A percentile compares a stretch with the other conserved stretches of the same genome.
These are phyloP conservation scores for Drosophila persimilis DNA, from an alignment of 1,140 invertebrate species.

Conservation along the genomic window DNA sequence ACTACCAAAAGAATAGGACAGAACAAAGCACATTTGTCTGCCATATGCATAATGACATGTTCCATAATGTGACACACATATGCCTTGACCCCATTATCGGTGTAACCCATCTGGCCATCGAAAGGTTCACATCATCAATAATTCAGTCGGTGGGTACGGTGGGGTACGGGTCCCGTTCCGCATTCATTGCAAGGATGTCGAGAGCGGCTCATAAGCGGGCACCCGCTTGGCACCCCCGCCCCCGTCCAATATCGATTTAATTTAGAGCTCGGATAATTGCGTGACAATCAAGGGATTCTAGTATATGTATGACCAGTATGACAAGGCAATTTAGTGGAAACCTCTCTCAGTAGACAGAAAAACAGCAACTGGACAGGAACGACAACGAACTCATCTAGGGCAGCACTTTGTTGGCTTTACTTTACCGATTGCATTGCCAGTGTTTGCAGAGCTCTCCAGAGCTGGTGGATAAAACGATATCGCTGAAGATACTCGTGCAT, in stretches of 20 bases:
- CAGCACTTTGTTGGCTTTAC: too few relatives aligned
- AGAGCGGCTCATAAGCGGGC: slow-evolving; percentile 19
- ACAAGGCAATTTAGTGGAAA: slow-evolving; percentile 33
- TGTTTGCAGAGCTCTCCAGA: slow-evolving; percentile 56
- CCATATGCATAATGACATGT: slow-evolving; percentile 35
- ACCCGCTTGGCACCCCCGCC: neutral
- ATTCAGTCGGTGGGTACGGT: slow-evolving; percentile 29
- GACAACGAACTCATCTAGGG: slow-evolving; percentile 10
- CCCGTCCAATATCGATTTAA: slow-evolving; percentile 60
- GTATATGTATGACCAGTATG: slow-evolving; percentile 45
- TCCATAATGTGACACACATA: slow-evolving; percentile 36
- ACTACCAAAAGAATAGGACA: neutral
- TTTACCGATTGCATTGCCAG: too few relatives aligned
- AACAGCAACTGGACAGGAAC: slow-evolving; percentile 34
- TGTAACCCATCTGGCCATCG: slow-evolving; percentile 30
- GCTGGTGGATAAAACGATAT: slow-evolving; percentile 34
- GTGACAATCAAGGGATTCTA: slow-evolving; percentile 68
- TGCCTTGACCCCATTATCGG: slow-evolving; percentile 48
- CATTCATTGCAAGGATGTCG: slow-evolving; percentile 17
- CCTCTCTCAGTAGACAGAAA: slow-evolving; percentile 45
- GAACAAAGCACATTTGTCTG: neutral
- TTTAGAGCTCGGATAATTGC: slow-evolving; percentile 70
- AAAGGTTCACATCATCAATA: slow-evolving; percentile 68
- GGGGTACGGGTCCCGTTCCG: neutral
- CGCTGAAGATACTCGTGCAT: slow-evolving; percentile 16